Conservation (phyloP, 2,797 vertebrate species). For the Myoxocephalus aenaeus region DNA sequence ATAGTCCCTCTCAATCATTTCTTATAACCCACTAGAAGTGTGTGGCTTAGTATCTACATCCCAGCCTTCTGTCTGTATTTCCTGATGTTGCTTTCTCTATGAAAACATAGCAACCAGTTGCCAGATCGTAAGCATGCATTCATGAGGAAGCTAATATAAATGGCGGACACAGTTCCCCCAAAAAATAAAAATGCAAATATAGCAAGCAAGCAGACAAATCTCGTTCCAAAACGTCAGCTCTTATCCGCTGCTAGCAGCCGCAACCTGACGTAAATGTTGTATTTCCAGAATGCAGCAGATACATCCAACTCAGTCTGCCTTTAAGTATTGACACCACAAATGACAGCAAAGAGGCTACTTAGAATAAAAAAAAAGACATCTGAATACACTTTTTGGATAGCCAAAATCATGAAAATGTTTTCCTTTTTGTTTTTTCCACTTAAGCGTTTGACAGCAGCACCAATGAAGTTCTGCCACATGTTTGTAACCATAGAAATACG, state of each 20-base stretch:
- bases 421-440: background rate
- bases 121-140: background rate
- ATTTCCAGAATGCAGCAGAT: background rate
- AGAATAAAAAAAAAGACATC: no score
- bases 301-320: background rate
- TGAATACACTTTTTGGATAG: no score
- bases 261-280: background rate
- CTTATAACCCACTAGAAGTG: background rate
- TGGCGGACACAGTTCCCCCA: background rate
- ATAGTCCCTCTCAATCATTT: background rate
- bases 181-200: background rate
- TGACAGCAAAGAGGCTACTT: background rate
- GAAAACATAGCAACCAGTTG: background rate
- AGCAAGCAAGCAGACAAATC: no score
- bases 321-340: slow-evolving; percentile 33
- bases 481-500: slow-evolving; percentile 54
- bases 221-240: background rate
- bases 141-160: background rate
- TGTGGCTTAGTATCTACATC: background rate
- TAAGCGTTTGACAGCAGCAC: background rate
- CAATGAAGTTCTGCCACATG: background rate
- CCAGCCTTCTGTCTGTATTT: background rate
- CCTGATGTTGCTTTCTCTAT: background rate
- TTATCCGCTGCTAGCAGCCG: background rate
- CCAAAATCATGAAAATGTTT: background rate